Evolutionary conservation across 2,113 vertebrate genomes (phyloP).

Genomic region (Coturnix japonica): DNA sequence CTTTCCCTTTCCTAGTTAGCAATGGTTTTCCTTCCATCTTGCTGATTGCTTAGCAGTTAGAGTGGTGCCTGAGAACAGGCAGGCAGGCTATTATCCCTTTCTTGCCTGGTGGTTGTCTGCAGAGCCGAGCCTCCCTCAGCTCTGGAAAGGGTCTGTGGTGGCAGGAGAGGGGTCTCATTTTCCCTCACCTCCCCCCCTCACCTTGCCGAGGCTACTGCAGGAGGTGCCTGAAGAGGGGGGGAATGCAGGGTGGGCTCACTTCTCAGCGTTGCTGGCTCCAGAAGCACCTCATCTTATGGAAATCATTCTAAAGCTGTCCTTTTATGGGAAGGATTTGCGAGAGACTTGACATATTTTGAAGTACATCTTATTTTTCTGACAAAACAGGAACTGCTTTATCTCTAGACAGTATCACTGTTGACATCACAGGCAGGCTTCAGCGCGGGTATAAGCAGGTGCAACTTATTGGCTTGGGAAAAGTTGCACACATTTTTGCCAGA

Average conservation of each 20-base stretch:
- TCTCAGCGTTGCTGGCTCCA: background rate
- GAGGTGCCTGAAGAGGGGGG: background rate
- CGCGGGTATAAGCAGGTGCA: constrained; percentile 44
- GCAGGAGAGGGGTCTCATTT: background rate
- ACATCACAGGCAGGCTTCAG: constrained; percentile 20
- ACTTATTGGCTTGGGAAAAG: constrained; percentile 10
- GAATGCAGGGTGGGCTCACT: background rate
- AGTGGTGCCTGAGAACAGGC: background rate
- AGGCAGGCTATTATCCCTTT: background rate
- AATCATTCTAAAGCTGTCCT: background rate
- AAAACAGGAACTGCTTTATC: constrained; percentile 43
- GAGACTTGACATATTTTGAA: constrained; percentile 36
- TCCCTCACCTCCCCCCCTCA: background rate
- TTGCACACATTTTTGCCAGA: constrained; percentile 21
- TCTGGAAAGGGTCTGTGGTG: background rate
- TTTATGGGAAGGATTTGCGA: background rate
- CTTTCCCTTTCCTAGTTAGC: background rate
- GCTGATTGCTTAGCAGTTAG: background rate
- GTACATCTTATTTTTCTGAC: constrained; percentile 35
- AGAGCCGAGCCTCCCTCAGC: background rate
- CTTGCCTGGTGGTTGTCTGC: background rate
- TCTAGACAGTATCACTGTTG: constrained; percentile 36
- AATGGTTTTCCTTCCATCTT: background rate
- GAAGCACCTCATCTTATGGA: background rate
- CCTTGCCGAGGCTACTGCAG: background rate